Conservation (phyloP, 2,797 vertebrate species). For the Sebastes hubbsi region DNA sequence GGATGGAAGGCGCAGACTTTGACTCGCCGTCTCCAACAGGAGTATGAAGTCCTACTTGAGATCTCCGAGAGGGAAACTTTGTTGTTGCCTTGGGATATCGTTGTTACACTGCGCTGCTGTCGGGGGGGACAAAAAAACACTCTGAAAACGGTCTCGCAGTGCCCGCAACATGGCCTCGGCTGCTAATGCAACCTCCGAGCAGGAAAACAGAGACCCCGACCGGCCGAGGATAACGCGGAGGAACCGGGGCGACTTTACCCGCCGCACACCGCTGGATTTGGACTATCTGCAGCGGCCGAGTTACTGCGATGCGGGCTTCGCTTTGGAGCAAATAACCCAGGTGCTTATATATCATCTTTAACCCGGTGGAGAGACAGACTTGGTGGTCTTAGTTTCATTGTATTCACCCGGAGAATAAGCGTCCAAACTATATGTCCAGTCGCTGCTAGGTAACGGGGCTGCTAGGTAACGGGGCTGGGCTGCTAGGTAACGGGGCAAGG, state of each 20-base stretch:
- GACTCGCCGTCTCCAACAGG: slow-evolving; percentile 90
- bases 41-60: slow-evolving; percentile 88
- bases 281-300: slow-evolving; percentile 98
- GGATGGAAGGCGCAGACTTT: slow-evolving; percentile 96
- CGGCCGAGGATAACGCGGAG: slow-evolving; percentile 87
- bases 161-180: slow-evolving; percentile 96
- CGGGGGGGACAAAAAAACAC: slow-evolving; percentile 73
- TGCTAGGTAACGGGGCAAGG: slow-evolving; percentile 18
- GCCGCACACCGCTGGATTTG: slow-evolving; percentile 85
- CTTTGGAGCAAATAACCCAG: slow-evolving; percentile 96
- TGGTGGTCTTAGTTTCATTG: slow-evolving; percentile 31
- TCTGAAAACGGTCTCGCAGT: slow-evolving; percentile 84
- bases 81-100: slow-evolving; percentile 83
- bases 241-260: slow-evolving; percentile 82
- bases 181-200: slow-evolving; percentile 90
- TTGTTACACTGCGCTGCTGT: slow-evolving; percentile 66
- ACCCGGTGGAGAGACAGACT: not conserved
- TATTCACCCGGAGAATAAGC: slow-evolving; percentile 32
- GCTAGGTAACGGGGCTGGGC: slow-evolving; percentile 35
- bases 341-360: slow-evolving; percentile 82
- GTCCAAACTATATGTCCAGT: slow-evolving; percentile 51
- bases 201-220: slow-evolving; percentile 86
- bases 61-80: slow-evolving; percentile 84
- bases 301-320: slow-evolving; percentile 96
- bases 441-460: slow-evolving; percentile 65